These are phyloP conservation scores for Dinocampus coccinellae DNA, from an alignment of 2,888 invertebrate species.

Conservation along the genomic window DNA sequence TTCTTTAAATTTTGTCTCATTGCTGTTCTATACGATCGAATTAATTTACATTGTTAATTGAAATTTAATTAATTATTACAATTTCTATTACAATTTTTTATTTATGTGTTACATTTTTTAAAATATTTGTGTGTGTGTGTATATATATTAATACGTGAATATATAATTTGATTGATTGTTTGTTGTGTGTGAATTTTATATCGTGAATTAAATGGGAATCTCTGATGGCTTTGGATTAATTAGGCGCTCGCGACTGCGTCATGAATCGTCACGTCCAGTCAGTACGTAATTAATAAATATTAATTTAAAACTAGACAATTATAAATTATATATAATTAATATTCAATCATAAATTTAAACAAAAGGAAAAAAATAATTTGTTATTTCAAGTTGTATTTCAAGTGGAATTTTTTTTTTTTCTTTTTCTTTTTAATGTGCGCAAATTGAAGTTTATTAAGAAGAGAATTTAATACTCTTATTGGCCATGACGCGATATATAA, in stretches of 20 bases:
- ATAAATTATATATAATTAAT: too few relatives aligned
- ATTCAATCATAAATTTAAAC: too few relatives aligned
- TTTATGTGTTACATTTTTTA: too few relatives aligned
- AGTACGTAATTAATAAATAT: constrained; percentile 44
- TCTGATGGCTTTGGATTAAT: constrained; percentile 40
- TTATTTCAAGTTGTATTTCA: too few relatives aligned
- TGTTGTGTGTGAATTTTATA: neutral
- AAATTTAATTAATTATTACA: too few relatives aligned
- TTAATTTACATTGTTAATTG: too few relatives aligned
- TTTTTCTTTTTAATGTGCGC: constrained; percentile 9
- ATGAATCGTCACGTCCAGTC: constrained; percentile 48
- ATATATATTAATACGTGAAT: neutral
- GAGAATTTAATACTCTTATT: constrained; percentile 9
- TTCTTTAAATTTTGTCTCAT: too few relatives aligned
- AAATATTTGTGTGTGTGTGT: too few relatives aligned
- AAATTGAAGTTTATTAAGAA: constrained; percentile 16
- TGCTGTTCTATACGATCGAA: too few relatives aligned
- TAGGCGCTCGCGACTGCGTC: constrained; percentile 37
- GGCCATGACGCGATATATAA: constrained; percentile 40
- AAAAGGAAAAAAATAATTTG: too few relatives aligned
- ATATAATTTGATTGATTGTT: neutral
- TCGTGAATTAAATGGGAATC: constrained; percentile 48
- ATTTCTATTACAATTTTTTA: too few relatives aligned
- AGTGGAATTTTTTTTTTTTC: too few relatives aligned
- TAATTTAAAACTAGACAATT: neutral